A percentile compares a stretch with the other conserved stretches of the same genome.
Conservation (phyloP, 2,888 invertebrate genomes). For the Yponomeuta plumbellus region DNA sequence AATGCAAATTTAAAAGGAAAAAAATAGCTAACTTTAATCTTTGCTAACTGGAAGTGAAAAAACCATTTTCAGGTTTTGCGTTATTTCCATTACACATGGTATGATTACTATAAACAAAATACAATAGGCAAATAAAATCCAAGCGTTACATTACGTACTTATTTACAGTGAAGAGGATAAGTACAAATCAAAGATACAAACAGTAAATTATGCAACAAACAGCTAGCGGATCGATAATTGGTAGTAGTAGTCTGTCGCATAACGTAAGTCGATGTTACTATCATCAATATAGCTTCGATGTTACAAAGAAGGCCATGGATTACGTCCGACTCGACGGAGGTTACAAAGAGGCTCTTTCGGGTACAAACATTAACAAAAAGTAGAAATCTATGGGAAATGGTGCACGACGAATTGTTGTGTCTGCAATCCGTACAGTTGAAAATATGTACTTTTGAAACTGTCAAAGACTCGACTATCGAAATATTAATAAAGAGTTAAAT, state of each 20-base stretch:
- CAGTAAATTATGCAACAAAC: neutral
- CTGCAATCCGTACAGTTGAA: neutral
- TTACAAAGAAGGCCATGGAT: neutral
- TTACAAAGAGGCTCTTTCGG: neutral
- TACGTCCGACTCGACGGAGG: neutral
- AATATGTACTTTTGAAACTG: too few species aligned
- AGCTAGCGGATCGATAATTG: neutral
- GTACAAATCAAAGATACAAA: neutral
- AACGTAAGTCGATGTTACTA: neutral
- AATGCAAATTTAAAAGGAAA: too few species aligned
- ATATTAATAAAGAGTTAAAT: too few species aligned
- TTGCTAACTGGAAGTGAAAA: too few species aligned
- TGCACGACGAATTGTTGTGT: neutral
- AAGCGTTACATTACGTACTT: too few species aligned
- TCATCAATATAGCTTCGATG: neutral
- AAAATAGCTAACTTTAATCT: too few species aligned
- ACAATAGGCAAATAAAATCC: too few species aligned
- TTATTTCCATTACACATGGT: too few species aligned
- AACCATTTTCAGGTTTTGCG: too few species aligned
- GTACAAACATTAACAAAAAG: neutral
- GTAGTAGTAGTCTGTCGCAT: neutral
- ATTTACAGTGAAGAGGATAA: neutral
- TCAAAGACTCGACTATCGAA: too few species aligned
- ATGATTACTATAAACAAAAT: too few species aligned
- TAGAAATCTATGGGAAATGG: neutral